These are phyloP conservation scores for Bettongia penicillata DNA, from an alignment of 2,113 vertebrate genomes.

Conservation along the genomic window DNA sequence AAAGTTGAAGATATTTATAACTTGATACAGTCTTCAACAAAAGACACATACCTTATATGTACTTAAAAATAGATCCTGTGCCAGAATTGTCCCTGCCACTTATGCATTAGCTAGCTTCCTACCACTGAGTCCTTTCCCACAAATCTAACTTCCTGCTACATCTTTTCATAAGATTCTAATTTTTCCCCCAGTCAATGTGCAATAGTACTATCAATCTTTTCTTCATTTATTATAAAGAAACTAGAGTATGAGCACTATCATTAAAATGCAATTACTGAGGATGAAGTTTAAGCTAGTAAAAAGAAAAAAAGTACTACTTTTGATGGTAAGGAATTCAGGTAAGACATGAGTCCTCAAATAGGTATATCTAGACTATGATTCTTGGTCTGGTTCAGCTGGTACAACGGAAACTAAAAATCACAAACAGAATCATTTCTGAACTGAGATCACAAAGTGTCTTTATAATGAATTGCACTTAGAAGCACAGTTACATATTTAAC, in stretches of 20 bases:
- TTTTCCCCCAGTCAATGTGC: slow-evolving; percentile 30
- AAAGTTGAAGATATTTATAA: slow-evolving; percentile 53
- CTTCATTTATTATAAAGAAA: background rate
- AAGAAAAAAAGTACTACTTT: background rate
- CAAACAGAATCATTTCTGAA: slow-evolving; percentile 48
- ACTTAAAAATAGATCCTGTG: slow-evolving; percentile 42
- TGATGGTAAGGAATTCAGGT: background rate
- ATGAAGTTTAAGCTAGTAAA: slow-evolving; percentile 6
- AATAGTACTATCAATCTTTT: slow-evolving; percentile 27
- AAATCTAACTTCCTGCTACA: background rate
- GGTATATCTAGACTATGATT: slow-evolving; percentile 1
- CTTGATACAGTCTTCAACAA: slow-evolving; percentile 48
- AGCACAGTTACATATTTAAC: slow-evolving; percentile 9
- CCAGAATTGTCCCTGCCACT: background rate
- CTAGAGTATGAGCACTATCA: slow-evolving; percentile 29
- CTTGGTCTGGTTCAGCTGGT: slow-evolving; percentile 6
- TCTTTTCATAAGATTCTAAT: background rate
- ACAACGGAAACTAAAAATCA: slow-evolving; percentile 27
- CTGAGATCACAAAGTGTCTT: slow-evolving; percentile 54
- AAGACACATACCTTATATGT: slow-evolving; percentile 9
- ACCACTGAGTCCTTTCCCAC: background rate
- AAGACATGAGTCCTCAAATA: slow-evolving; percentile 9
- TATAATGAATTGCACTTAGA: slow-evolving; percentile 69
- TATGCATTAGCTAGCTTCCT: slow-evolving; percentile 36
- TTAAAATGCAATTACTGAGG: slow-evolving; percentile 41